Evolutionary conservation across 2,797 vertebrate genomes (phyloP), one percentile per base, ranked within the genome.

Genomic region (Sebastes paucispinis): DNA sequence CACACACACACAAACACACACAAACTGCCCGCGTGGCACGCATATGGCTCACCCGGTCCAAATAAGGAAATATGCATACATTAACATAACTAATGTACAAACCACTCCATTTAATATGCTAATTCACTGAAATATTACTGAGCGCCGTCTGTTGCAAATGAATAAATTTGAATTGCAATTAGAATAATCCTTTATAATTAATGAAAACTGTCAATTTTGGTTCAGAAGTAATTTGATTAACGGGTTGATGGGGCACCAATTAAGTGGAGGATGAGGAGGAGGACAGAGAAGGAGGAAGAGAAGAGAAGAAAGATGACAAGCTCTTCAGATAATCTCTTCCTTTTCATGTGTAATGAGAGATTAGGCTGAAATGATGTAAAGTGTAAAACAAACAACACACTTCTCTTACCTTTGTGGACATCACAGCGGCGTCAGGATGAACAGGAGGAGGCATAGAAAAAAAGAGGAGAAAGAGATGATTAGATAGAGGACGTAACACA

Each of bases 91-190:
- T 98, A 98, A 98, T 98, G 97, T 91, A 96, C 94, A 95, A 96
- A 96, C 96, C 97, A 96, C 97, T 97, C 97, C 97, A 98, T 98
- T 98, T 98, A 98, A 98, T 98, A 98, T 98, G 97, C 97, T 97
- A 98, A 98, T 98, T 97, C 96, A 96, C 97, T 98, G 97, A 98
- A 98, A 98, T 98, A 98, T 98, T 98, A 98, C 97, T 98, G 97
- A 97, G 97, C 96, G 96, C 97, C 97, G 97, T 98, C 97, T 98
- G 97, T 98, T 98, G 96, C 97, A 97, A 98, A 98, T 97, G 97
- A 98, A 98, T 98, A 98, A 98, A 98, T 98, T 98, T 98, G 97
- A 98, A 98, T 98, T 97, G 97, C 97, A 98, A 98, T 98, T 98
- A 98, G 97, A 98, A 98, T 98, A 98, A 98, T 98, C 97, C 93